These are phyloP conservation scores for Fregetta grallaria DNA, from an alignment of 2,113 vertebrate species.

Conservation along the genomic window DNA sequence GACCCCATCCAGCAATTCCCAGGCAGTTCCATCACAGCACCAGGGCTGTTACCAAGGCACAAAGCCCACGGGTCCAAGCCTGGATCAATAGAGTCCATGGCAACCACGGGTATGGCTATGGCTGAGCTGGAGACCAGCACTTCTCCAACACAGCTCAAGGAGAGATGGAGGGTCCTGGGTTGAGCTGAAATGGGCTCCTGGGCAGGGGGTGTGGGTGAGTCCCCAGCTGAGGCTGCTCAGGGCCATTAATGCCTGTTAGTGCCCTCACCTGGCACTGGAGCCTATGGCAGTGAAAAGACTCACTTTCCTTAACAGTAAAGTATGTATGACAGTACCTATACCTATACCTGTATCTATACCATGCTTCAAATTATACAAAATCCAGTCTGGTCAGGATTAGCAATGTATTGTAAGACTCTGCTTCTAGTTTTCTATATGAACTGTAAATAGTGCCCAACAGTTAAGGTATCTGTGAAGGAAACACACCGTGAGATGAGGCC, in stretches of 20 bases:
- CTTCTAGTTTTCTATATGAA: background rate
- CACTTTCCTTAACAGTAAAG: background rate
- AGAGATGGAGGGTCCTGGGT: accelerated
- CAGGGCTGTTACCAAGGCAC: background rate
- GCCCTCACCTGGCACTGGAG: background rate
- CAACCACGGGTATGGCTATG: accelerated
- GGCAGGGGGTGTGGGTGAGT: background rate
- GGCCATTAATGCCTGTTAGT: background rate
- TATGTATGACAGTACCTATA: background rate
- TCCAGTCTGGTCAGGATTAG: background rate
- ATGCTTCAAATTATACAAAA: background rate
- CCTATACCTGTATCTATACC: background rate
- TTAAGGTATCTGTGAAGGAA: background rate
- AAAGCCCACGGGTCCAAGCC: accelerated
- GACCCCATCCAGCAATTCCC: background rate
- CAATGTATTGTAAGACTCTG: background rate
- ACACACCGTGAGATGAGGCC: background rate
- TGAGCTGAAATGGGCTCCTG: background rate
- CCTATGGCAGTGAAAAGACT: background rate
- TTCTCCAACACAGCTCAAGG: accelerated
- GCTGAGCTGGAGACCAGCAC: background rate
- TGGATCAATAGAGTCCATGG: accelerated
- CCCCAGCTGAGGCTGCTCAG: background rate
- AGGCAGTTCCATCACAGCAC: background rate
- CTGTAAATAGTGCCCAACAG: background rate